Conservation (phyloP, 2,797 vertebrate genomes). For the Fringilla coelebs region DNA sequence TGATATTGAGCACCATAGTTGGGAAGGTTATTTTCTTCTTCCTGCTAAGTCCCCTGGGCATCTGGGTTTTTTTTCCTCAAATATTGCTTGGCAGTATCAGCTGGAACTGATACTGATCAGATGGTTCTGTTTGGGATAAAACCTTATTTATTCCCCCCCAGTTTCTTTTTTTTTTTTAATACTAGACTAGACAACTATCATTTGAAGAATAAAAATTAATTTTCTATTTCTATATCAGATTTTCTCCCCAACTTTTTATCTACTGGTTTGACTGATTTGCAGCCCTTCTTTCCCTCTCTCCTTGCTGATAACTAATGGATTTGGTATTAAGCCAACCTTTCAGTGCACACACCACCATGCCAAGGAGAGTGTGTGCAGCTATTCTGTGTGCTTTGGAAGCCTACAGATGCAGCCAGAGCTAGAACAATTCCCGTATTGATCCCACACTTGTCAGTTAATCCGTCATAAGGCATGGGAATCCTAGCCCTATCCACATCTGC, state of each 20-base stretch:
- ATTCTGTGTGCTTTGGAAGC: conserved; percentile 55
- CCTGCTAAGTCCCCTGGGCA: background rate
- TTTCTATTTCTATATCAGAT: conserved; percentile 26
- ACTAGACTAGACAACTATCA: background rate
- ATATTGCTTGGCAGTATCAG: background rate
- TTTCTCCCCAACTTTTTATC: conserved; percentile 38
- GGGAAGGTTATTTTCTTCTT: background rate
- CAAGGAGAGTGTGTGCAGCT: conserved; percentile 38
- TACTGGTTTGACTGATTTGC: conserved; percentile 40
- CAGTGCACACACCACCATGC: conserved; percentile 34
- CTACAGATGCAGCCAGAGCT: conserved; percentile 46
- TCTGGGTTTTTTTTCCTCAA: background rate
- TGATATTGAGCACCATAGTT: background rate
- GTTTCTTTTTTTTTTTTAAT: background rate
- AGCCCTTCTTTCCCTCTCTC: background rate
- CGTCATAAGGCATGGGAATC: conserved; percentile 72
- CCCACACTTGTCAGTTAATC: conserved; percentile 61
- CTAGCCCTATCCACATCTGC: conserved; percentile 73
- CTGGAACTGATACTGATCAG: no score
- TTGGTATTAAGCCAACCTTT: conserved; percentile 51
- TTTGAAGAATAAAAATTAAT: conserved; percentile 20
- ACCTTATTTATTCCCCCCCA: background rate
- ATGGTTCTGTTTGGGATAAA: background rate
- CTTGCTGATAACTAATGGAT: conserved; percentile 48
- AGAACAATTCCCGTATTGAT: conserved; percentile 70